Base-by-base conservation (phyloP, 2,797 vertebrate genomes). In the Acanthornis magna region DNA sequence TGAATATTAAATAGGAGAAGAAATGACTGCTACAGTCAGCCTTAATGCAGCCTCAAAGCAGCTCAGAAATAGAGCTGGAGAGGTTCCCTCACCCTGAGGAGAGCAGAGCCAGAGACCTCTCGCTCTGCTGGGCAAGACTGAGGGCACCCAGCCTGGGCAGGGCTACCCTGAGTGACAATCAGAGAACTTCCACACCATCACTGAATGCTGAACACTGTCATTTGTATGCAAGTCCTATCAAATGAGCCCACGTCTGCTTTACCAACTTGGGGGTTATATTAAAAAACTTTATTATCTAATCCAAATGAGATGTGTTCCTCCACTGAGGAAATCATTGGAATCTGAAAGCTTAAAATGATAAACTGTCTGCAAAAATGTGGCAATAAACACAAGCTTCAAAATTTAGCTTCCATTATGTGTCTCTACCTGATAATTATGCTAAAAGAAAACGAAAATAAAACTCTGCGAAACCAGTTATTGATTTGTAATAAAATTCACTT, bases 391-490 rank as follows among this genome's bases (percentile, higher is more conserved):
- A 40, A 91, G 53, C 60, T 74, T 93, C 79, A 87, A 66, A 87
- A 83, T 74, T 57, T 61, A 75, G 54, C 83, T 84, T 57, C 68
- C 38, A 54, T 72, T 90, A 85, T 20, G 50, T 1, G 1, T 47
- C 72, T 85, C 91, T 26, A 95, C 65, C 50, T 80, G 58, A 55
- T 48, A 93, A 94, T 93, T 92, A 94, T 14, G 38, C 53, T 74
- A 77, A 92, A 89, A 92, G 79, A 86, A 84, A 84, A 84, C 72
- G 88, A 73, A 95, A 93, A 78, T 66, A 82, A 85, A 91, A 83
- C 61, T 10, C 25, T 34, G 40, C 50, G 48, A 92, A 92, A 68
- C 5, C 23, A 83, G 75, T 72, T 88, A 93, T 17, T 68, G 75
- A 91, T 94, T 76, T 66, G 72, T 82, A 83, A 74, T 87, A 94